A percentile compares a stretch with the other conserved stretches of the same genome.
Conservation (phyloP, 2,888 invertebrate species). For the Neocrepidodera transversa region DNA sequence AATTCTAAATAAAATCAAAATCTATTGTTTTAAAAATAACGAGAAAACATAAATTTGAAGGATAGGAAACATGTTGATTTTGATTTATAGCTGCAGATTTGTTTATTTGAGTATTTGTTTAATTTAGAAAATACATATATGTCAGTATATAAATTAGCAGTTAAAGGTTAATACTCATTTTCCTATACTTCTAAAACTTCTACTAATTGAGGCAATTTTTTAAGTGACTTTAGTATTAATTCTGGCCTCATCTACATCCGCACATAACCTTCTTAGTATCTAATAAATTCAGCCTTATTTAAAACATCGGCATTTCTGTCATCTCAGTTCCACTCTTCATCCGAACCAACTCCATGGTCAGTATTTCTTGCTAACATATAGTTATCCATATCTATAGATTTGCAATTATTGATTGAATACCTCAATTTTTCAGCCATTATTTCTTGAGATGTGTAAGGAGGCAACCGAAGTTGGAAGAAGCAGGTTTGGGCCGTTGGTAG, state of each 20-base stretch:
- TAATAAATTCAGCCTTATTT: slow-evolving; percentile 25
- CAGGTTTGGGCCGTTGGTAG: slow-evolving; percentile 71
- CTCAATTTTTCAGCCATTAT: slow-evolving; percentile 68
- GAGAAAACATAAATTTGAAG: too few relatives aligned
- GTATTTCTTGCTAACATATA: slow-evolving; percentile 71
- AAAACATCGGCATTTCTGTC: not conserved
- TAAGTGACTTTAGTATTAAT: too few relatives aligned
- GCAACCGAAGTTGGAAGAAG: slow-evolving; percentile 69
- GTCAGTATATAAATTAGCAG: too few relatives aligned
- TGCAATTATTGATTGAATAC: slow-evolving; percentile 72
- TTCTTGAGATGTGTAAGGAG: slow-evolving; percentile 67
- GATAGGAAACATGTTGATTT: too few relatives aligned
- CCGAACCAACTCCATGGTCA: slow-evolving; percentile 60
- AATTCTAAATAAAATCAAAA: too few relatives aligned
- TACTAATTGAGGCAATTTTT: too few relatives aligned
- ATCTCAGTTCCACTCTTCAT: slow-evolving; percentile 59
- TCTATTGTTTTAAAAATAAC: too few relatives aligned
- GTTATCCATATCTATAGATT: slow-evolving; percentile 74
- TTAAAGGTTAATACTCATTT: too few relatives aligned
- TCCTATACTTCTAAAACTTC: too few relatives aligned
- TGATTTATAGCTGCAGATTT: too few relatives aligned
- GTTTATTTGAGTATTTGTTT: too few relatives aligned
- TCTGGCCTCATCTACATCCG: not conserved
- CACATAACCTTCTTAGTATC: not conserved
- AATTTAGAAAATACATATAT: too few relatives aligned